These are phyloP conservation scores for Chalcis sispes DNA, from an alignment of 2,888 invertebrate genomes.

Conservation along the genomic window DNA sequence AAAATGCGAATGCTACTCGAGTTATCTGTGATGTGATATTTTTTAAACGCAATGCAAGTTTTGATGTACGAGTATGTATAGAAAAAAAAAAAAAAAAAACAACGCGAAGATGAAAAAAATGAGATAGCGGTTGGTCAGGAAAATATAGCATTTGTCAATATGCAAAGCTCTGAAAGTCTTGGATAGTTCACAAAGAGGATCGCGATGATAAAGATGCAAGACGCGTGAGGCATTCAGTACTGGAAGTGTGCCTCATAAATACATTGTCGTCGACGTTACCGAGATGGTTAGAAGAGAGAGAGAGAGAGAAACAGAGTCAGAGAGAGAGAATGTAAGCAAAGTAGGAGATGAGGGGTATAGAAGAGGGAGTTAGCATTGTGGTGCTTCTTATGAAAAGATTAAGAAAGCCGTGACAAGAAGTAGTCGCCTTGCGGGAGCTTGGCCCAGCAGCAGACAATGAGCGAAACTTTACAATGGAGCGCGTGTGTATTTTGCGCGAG, in stretches of 20 bases:
- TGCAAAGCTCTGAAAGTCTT: slow-evolving; percentile 7
- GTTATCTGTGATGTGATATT: not conserved
- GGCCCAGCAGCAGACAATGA: slow-evolving; percentile 24
- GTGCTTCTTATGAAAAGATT: slow-evolving; percentile 46
- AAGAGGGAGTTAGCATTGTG: slow-evolving; percentile 12
- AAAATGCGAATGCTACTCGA: too few species aligned
- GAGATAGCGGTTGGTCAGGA: not conserved
- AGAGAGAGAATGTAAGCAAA: not conserved
- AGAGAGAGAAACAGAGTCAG: too few species aligned
- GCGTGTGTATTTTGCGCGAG: slow-evolving; percentile 1
- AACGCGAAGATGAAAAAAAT: not conserved
- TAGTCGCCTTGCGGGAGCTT: slow-evolving; percentile 11
- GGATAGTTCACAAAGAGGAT: slow-evolving; percentile 18
- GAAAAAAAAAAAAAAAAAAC: not conserved
- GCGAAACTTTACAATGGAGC: slow-evolving; percentile 28
- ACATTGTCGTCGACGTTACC: slow-evolving; percentile 12
- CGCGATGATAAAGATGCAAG: slow-evolving; percentile 40
- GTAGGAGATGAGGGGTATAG: not conserved
- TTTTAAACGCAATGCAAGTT: not conserved
- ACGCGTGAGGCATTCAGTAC: slow-evolving; percentile 23
- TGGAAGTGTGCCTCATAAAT: slow-evolving; percentile 34
- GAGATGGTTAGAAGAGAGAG: too few species aligned
- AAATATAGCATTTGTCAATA: slow-evolving; percentile 20
- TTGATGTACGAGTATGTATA: too few species aligned
- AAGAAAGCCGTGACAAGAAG: slow-evolving; percentile 49